phyloP scores from a whole-genome alignment of 1,140 invertebrate species.

The Myzus persicae region DNA sequence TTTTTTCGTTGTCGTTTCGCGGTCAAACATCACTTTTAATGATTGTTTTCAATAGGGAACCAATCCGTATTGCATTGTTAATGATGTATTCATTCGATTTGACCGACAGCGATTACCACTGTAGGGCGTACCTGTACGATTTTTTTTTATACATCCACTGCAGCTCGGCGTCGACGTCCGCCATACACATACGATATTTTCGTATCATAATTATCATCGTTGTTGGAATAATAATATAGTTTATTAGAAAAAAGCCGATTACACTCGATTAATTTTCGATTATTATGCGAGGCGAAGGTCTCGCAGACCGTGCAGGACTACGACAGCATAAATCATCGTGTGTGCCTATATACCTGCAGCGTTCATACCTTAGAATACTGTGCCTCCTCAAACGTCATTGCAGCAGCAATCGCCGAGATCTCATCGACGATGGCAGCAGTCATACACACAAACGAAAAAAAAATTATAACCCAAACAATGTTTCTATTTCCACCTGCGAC shows the following conservation, averaged over 20 bases:
- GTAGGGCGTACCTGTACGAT: background rate
- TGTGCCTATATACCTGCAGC: background rate
- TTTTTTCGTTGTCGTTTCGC: constrained; percentile 1
- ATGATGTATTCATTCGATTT: constrained; percentile 3
- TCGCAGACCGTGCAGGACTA: background rate
- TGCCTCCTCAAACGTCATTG: background rate
- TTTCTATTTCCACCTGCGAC: background rate
- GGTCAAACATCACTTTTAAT: constrained; percentile 3
- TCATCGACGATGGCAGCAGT: background rate
- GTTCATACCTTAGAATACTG: background rate
- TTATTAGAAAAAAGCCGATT: background rate
- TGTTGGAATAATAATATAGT: background rate
- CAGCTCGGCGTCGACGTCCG: background rate
- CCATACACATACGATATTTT: background rate
- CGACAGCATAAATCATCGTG: constrained; percentile 2
- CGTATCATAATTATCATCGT: background rate
- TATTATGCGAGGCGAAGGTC: background rate
- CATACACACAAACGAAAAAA: background rate
- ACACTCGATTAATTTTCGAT: constrained; percentile 17
- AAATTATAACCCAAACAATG: background rate
- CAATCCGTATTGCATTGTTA: constrained; percentile 17
- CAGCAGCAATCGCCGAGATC: background rate
- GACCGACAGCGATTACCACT: background rate
- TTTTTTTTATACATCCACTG: background rate
- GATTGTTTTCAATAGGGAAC: constrained; percentile 9